Evolutionary conservation across 2,797 vertebrate species (phyloP), one percentile per base, ranked within the genome.

Genomic region (Darevskia nairensis): DNA sequence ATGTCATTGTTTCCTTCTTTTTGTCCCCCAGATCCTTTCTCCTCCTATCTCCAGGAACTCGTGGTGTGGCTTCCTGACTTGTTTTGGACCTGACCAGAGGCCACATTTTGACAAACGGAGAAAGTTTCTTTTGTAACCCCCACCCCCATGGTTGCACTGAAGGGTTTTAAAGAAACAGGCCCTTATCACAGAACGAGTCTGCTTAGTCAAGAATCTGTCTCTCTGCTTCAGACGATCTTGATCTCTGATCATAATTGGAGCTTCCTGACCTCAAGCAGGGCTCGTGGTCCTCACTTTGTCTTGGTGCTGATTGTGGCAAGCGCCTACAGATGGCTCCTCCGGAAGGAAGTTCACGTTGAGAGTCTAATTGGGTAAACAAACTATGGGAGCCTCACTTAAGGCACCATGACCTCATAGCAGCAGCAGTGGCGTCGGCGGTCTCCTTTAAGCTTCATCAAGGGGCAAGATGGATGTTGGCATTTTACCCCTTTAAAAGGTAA

Each of bases 161-260:
- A 35, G 78, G 77, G 2, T 13, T 35, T 59, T 35, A 4, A 32
- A 59, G 44, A 55, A 35, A 29, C 50, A 59, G 8, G 46, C 50
- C 21, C 11, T 21, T 32, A 17, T 55, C 27, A 27, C 21, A 2
- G 9, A 8, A 2, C 8, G 23, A 2, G 77, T 44, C 21, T 25
- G 8, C 25, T 6, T 75, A 19, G 32, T 6, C 50, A 61, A 41
- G 15, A 9, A 10, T 80, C 76, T 32, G 4, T 17, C 3, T 2
- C 17, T 41, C 0, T 0, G 9, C 21, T 32, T 0, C 0, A 17
- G 21, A 21, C 44, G 50, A 15, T 44, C 13, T 35, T 19, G 1
- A 1, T 44, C 25, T 8, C 64, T 23, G 35, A 15, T 71, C 41
- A n/a, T 7, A 1, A 39, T 80, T 11, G 17, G 15, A 0, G 2